Evolutionary conservation across 2,888 invertebrate genomes (phyloP), one percentile per base, ranked within the genome.

Genomic region (Acleris literana): DNA sequence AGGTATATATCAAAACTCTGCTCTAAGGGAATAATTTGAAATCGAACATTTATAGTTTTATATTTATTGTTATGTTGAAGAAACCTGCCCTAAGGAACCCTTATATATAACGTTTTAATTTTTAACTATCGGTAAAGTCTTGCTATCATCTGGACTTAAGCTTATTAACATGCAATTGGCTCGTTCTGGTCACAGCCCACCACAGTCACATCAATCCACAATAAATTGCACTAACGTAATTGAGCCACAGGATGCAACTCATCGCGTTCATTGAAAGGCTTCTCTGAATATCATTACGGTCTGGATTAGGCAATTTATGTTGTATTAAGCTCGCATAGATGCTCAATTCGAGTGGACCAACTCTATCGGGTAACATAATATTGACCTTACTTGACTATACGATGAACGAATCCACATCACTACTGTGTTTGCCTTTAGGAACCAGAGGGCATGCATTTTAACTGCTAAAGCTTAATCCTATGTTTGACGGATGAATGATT

Each of bases 171-270:
- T 4, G 39, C 13, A 13, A 39, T 39, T 39, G 39, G 39, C 33
- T 16, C 20, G 39, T 55, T 20, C 44, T 57, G n/a, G 44, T 57
- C 44, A 17, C 33, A 62, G 25, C 29, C 29, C 48, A 73, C 72
- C 71, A 68, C 74, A 78, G 75, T 76, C 72, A 72, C 79, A 86
- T 83, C 62, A 63, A 84, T 86, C 83, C 82, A 85, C 81, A 76
- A 82, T 81, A 81, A 85, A 84, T 80, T 85, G 83, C 80, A 80
- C 78, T 83, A 79, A 81, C 83, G 87, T 87, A 90, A 90, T 88
- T 90, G 33, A 85, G 81, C 87, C 81, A 82, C 90, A 90, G 90
- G 90, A 90, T 88, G 89, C 84, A 81, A 78, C 87, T 84, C 84
- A 89, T 91, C 85, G 84, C 79, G 81, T 77, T 78, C 85, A 86